Evolutionary conservation across 64 coral and sea anemone species (phyloP).

Genomic region (Montipora sp.): DNA sequence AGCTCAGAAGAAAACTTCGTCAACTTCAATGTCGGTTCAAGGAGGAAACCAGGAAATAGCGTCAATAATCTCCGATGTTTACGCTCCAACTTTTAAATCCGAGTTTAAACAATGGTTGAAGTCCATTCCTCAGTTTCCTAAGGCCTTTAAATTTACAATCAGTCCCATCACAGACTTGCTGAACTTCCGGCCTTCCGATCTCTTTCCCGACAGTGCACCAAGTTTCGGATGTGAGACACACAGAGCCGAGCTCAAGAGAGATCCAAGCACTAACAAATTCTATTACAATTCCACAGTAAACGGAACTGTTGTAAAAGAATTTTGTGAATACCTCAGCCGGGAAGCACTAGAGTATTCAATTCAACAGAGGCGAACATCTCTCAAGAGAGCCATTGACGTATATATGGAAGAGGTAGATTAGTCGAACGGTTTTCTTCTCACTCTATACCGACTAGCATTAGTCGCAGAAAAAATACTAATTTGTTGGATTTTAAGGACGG

Average conservation of each 20-base stretch:
- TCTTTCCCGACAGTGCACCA: slow-evolving; percentile 1
- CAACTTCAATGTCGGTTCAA: slow-evolving; percentile 22
- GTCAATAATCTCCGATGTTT: slow-evolving; percentile 3
- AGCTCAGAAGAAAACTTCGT: slow-evolving; percentile 20
- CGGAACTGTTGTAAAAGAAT: slow-evolving; percentile 13
- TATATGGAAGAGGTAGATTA: slow-evolving; percentile 46
- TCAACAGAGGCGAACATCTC: neutral
- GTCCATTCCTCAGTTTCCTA: slow-evolving; percentile 1
- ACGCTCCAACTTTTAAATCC: slow-evolving; percentile 32
- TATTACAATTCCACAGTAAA: slow-evolving; percentile 18
- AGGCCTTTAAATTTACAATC: slow-evolving; percentile 32
- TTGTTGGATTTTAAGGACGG: too few relatives aligned
- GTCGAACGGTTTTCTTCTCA: neutral
- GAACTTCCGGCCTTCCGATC: slow-evolving; percentile 16
- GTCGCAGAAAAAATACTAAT: too few relatives aligned
- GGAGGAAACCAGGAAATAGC: slow-evolving; percentile 47
- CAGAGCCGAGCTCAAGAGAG: slow-evolving; percentile 16
- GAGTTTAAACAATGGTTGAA: slow-evolving; percentile 30
- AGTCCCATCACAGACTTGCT: slow-evolving; percentile 11
- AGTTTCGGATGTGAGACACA: slow-evolving; percentile 33
- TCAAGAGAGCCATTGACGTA: slow-evolving; percentile 38
- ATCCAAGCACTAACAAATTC: neutral
- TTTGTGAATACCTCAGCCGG: slow-evolving; percentile 3
- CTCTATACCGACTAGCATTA: neutral
- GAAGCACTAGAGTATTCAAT: slow-evolving; percentile 18